Conservation (phyloP, 2,888 invertebrate species). For the Drymonia ruficornis region DNA sequence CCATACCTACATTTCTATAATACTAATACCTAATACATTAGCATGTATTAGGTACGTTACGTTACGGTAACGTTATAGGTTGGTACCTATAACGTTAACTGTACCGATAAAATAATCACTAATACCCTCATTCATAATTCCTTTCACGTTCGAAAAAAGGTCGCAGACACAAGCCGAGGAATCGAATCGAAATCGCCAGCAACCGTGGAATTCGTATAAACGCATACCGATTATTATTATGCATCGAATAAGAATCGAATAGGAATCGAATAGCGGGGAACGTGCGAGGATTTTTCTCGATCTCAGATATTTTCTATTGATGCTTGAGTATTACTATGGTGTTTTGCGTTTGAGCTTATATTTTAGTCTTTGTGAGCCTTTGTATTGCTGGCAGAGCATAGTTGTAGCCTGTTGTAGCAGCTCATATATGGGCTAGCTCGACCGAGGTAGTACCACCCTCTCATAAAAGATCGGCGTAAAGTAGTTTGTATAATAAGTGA, state of each 20-base stretch:
- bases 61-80: too few species aligned
- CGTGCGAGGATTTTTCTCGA: conserved; percentile 51
- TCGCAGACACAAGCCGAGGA: conserved; percentile 48
- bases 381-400: too few species aligned
- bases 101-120: conserved; percentile 39
- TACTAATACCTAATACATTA: too few species aligned
- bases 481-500: too few species aligned
- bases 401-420: too few species aligned
- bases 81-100: conserved; percentile 28
- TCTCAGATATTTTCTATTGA: conserved; percentile 43
- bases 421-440: too few species aligned
- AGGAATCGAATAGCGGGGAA: conserved; percentile 33
- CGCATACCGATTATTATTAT: conserved; percentile 70
- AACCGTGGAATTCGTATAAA: conserved; percentile 64
- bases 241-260: conserved; percentile 58
- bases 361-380: not conserved
- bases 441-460: too few species aligned
- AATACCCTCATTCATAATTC: conserved; percentile 50
- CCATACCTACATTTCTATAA: too few species aligned
- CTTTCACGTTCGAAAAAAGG: conserved; percentile 62
- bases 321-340: conserved; percentile 30
- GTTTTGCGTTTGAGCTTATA: not conserved
- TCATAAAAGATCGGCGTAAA: too few species aligned
- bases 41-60: too few species aligned
- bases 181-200: conserved; percentile 49